Conservation (phyloP, 2,797 vertebrate species). For the Champsocephalus esox region DNA sequence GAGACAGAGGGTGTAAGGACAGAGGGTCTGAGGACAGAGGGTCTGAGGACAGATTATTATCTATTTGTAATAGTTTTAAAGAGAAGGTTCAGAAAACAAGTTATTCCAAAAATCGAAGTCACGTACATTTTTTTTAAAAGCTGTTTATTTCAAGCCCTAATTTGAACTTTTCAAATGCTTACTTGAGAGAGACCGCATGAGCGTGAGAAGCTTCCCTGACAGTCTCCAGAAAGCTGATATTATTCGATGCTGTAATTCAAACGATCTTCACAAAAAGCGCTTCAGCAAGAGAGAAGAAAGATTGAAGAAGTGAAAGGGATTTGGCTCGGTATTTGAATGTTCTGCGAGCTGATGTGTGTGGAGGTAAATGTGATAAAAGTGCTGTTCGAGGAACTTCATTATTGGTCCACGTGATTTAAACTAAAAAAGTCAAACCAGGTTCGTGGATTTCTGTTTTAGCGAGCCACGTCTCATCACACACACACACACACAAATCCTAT, state of each 20-base stretch:
- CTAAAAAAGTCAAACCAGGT: background rate
- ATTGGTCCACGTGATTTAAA: background rate
- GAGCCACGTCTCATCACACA: no score
- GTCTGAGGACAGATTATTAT: no score
- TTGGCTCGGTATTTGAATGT: background rate
- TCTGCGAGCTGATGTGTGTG: background rate
- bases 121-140: background rate
- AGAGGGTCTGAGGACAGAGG: no score
- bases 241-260: background rate
- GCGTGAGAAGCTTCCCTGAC: background rate
- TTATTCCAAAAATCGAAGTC: background rate
- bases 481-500: background rate
- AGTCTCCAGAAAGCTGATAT: background rate
- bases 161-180: background rate
- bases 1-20: no score
- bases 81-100: no score
- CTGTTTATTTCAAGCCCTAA: background rate
- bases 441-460: no score
- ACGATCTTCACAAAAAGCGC: background rate
- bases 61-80: background rate
- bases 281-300: background rate
- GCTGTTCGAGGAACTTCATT: no score
- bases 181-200: background rate
- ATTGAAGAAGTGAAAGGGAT: background rate
- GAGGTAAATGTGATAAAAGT: no score